phyloP scores from a whole-genome alignment of 2,888 invertebrate species.

The Hetaerina titia region DNA sequence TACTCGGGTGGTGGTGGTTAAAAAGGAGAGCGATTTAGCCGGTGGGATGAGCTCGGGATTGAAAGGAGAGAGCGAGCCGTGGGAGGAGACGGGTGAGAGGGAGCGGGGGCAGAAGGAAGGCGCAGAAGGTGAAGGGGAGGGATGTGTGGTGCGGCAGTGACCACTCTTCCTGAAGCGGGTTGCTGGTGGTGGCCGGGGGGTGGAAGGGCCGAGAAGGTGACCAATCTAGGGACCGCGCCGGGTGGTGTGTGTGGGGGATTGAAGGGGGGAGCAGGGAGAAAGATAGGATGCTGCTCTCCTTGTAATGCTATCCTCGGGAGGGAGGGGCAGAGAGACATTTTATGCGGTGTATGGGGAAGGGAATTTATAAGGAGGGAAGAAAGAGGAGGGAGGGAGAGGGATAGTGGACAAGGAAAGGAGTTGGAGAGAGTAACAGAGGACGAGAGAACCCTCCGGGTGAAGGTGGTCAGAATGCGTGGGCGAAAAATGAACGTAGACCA shows the following conservation, averaged over 20 bases:
- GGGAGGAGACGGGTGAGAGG: too few relatives aligned
- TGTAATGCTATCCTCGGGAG: slow-evolving; percentile 60
- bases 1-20: not conserved
- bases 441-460: slow-evolving; percentile 26
- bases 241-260: not conserved
- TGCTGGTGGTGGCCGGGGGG: not conserved
- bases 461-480: slow-evolving; percentile 57
- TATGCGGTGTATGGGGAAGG: not conserved
- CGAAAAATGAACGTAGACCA: slow-evolving; percentile 61
- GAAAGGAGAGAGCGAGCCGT: not conserved
- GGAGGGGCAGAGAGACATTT: slow-evolving; percentile 39
- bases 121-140: not conserved
- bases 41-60: not conserved
- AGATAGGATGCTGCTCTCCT: slow-evolving; percentile 37
- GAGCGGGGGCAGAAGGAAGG: too few relatives aligned
- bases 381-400: not conserved
- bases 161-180: too few relatives aligned
- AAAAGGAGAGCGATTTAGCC: slow-evolving; percentile 26
- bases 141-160: not conserved
- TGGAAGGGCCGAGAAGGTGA: not conserved
- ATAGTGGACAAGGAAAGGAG: not conserved
- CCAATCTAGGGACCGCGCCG: not conserved
- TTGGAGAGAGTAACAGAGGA: not conserved
- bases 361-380: too few relatives aligned
- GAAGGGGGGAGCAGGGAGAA: not conserved